Base-by-base conservation (phyloP, 1,140 invertebrate species). In the Proales similis region DNA sequence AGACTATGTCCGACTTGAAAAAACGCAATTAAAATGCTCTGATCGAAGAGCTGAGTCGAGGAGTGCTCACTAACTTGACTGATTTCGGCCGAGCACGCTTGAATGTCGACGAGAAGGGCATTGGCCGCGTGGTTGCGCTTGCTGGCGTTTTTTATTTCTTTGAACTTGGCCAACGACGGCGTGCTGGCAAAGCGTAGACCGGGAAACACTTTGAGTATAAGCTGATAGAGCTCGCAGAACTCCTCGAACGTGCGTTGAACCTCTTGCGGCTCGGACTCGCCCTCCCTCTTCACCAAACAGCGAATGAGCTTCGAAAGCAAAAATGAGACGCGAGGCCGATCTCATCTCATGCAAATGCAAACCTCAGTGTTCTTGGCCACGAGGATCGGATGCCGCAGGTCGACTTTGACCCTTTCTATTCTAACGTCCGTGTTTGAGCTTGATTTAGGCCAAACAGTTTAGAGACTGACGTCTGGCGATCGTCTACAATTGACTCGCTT, bases 191-290 rank as follows among this genome's bases (percentile, higher is more conserved):
- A 11, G 7, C 19, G 9, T 14, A 45, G n/a, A 22, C 19, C 24
- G 3, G 42, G 42, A 61, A 61, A 61, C 9, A 30, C 33, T 61
- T 61, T 30, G 24, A 30, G n/a, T 38, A 46, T 7, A 46, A 11
- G 26, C 38, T 45, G n/a, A 45, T 45, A 61, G 3, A 61, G 19
- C 12, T 63, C 61, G 30, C 30, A 63, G 29, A 63, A 63, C 49
- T 63, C 61, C 27, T 63, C 43, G 43, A 46, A 63, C 14, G 61
- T 63, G 27, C 61, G 24, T 27, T 48, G 49, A 48, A 48, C 36
- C 30, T 57, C 36, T 19, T 57, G 39, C 20, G 51, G 32, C n/a
- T 57, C 51, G 17, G 45, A 57, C 22, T 57, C 33, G 32, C 26
- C 45, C 36, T 57, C 51, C 20, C 51, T 39, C 1, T 17, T n/a